These are phyloP conservation scores for Tetrao urogallus DNA, from an alignment of 2,113 vertebrate genomes.

Conservation along the genomic window DNA sequence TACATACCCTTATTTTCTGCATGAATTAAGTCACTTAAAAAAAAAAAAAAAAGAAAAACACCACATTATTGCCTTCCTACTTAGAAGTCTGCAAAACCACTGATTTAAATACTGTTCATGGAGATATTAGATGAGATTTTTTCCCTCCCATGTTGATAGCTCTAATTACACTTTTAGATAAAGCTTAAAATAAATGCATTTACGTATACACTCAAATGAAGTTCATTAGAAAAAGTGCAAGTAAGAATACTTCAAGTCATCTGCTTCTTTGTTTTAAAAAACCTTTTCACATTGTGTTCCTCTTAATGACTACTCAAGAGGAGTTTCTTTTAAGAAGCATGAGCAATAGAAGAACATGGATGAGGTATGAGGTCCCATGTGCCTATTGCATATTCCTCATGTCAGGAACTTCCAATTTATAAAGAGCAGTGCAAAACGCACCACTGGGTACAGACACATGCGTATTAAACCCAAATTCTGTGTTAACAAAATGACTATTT, in stretches of 20 bases:
- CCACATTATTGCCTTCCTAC: neutral
- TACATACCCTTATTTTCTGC: neutral
- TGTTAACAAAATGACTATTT: conserved; percentile 56
- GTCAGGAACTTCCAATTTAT: neutral
- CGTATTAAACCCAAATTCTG: conserved; percentile 35
- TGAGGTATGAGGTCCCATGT: conserved; percentile 24
- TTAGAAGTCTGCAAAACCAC: neutral
- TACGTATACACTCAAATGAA: neutral
- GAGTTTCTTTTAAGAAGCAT: neutral
- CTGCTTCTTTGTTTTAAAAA: neutral
- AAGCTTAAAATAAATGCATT: neutral
- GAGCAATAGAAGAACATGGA: neutral
- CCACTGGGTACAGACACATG: neutral
- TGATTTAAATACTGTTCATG: neutral
- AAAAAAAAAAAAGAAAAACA: neutral
- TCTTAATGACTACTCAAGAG: neutral
- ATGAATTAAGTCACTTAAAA: neutral
- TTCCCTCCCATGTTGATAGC: neutral
- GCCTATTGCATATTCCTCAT: neutral
- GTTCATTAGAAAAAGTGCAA: neutral
- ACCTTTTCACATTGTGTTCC: neutral
- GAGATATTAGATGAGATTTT: neutral
- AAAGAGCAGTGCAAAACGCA: conserved; percentile 33
- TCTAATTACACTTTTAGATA: neutral
- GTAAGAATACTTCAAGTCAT: neutral